A percentile compares a stretch with the other conserved stretches of the same genome.
Evolutionary conservation across 2,797 vertebrate genomes (phyloP).

Genomic region (Pygocentrus nattereri): DNA sequence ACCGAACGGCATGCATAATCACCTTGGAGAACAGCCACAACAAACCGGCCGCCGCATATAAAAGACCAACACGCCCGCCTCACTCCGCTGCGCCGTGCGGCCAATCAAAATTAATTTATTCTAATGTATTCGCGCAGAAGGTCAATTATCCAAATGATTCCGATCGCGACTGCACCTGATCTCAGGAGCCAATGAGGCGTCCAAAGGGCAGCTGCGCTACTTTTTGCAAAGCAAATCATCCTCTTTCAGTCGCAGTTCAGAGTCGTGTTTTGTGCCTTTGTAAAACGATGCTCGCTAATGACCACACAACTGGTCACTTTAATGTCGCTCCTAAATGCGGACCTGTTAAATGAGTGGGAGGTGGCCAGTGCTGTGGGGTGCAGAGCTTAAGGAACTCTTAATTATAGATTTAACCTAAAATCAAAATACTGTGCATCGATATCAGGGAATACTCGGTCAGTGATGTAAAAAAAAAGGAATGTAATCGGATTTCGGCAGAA

Average conservation of each 20-base stretch:
- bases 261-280: constrained; percentile 27
- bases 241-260: constrained; percentile 53
- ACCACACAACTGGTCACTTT: constrained; percentile 62
- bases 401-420: not conserved
- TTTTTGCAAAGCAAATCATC: constrained; percentile 78
- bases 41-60: constrained; percentile 76
- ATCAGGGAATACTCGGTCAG: no score
- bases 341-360: constrained; percentile 22
- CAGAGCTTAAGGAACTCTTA: not conserved
- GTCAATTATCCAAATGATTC: constrained; percentile 87
- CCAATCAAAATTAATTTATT: constrained; percentile 87
- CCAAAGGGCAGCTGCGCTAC: constrained; percentile 80
- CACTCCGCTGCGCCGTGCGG: constrained; percentile 77
- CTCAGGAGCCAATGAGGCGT: constrained; percentile 80
- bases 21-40: constrained; percentile 74
- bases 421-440: not conserved
- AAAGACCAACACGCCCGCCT: constrained; percentile 75
- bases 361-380: not conserved
- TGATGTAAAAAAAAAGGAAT: no score
- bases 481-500: no score
- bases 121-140: constrained; percentile 85
- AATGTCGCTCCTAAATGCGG: constrained; percentile 33
- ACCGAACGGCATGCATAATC: constrained; percentile 76
- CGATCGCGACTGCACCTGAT: constrained; percentile 81
- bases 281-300: constrained; percentile 62